Base-by-base conservation (phyloP, 2,113 vertebrate genomes). In the Equus przewalskii region DNA sequence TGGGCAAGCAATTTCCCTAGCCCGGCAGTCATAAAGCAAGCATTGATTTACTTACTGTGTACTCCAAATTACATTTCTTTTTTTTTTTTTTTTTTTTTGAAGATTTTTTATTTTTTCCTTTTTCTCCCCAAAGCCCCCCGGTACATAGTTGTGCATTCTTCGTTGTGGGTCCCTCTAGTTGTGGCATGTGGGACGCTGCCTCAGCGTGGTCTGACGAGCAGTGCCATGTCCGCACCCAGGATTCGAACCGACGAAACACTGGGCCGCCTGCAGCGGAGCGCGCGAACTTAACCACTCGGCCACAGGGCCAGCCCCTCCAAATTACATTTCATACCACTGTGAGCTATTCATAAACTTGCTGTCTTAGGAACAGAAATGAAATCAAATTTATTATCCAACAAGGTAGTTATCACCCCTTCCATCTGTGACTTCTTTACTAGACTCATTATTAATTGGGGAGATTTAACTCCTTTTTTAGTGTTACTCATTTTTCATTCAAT, bases 391-490 rank as follows among this genome's bases (percentile, higher is more conserved):
- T 81, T 73, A 56, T 69, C 33, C 33, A 60, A 49, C 6, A 56
- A 92, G 33, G 56, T 64, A 2, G 7, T 84, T 58, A 76, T 78
- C 33, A 60, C 46, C 65, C 58, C 28, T 88, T 95, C 65, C 46
- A 28, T 36, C 28, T 51, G 5, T 76, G 51, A 92, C 56, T 95
- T 95, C 60, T 54, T 89, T 60, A 49, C 33, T 89, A 89, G 33
- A 86, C 41, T 86, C 60, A 19, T 30, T 60, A 92, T 88, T 97
- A 67, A 84, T 73, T 73, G 91, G 24, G 80, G 46, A 76, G 14
- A 81, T 81, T 91, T 97, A 67, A 81, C 62, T 80, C 79, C 75
- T 83, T 49, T 88, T 95, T 85, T 19, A 65, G 46, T 26, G 19
- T 82, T 58, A 67, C 21, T 54, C 26, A 36, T 62, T 94, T 88